phyloP scores from a whole-genome alignment of 2,888 invertebrate species.

The Allolobophora icterica region DNA sequence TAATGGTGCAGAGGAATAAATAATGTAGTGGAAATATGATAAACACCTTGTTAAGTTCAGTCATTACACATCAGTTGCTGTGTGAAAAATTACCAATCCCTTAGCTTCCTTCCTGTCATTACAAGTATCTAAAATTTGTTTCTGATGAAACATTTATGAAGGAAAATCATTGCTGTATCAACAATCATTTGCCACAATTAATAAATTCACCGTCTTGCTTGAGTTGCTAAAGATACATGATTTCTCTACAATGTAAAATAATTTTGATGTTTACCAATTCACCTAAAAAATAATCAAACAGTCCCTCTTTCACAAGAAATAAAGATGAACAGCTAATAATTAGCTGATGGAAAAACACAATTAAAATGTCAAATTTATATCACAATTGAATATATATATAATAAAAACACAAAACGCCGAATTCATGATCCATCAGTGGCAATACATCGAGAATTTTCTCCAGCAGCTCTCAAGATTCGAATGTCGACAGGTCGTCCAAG shows the following conservation, averaged over 20 bases:
- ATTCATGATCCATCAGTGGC: background rate
- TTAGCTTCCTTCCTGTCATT: background rate
- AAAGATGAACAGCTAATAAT: background rate
- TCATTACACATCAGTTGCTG: background rate
- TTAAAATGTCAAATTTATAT: constrained; percentile 4
- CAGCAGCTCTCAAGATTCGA: constrained; percentile 35
- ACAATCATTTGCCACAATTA: background rate
- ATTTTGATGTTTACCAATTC: background rate
- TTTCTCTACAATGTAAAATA: too few relatives aligned
- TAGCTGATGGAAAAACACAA: background rate
- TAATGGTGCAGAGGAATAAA: too few relatives aligned
- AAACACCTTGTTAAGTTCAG: background rate
- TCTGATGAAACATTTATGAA: background rate
- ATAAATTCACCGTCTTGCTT: background rate
- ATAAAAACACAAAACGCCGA: background rate
- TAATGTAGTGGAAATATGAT: too few relatives aligned
- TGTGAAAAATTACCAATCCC: background rate
- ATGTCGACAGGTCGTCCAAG: constrained; percentile 41
- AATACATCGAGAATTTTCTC: constrained; percentile 36
- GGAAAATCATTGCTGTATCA: background rate
- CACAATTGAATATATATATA: background rate
- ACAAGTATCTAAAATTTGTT: background rate
- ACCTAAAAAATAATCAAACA: background rate
- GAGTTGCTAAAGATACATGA: background rate
- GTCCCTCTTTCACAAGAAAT: background rate